phyloP scores from a whole-genome alignment of 2,888 invertebrate genomes.

The Nemoura dubitans region DNA sequence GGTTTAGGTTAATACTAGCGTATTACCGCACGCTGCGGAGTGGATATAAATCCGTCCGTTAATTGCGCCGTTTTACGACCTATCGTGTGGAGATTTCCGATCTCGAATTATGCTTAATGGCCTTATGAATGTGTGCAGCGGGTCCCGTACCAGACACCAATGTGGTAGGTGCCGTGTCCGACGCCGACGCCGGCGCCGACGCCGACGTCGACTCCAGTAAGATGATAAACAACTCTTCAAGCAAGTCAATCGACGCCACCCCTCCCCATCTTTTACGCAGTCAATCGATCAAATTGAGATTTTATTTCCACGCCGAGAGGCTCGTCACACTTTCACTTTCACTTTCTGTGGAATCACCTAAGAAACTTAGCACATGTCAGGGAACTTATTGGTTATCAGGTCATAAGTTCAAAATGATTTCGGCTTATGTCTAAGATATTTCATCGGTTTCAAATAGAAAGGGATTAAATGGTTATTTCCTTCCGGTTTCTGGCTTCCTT shows the following conservation, averaged over 20 bases:
- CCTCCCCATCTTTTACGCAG: not conserved
- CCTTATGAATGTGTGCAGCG: conserved; percentile 18
- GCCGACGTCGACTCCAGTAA: not conserved
- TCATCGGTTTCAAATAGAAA: not conserved
- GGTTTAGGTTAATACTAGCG: not conserved
- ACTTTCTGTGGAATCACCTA: not conserved
- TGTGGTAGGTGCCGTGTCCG: conserved; percentile 1
- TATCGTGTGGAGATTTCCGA: conserved; percentile 1
- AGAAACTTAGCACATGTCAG: not conserved
- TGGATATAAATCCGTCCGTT: not conserved
- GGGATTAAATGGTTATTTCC: not conserved
- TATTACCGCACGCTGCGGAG: not conserved
- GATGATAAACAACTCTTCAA: conserved; percentile 12
- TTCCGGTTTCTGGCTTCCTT: not conserved
- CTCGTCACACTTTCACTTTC: not conserved
- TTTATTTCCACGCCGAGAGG: not conserved
- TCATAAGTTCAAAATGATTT: not conserved
- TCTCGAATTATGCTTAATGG: conserved; percentile 25
- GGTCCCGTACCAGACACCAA: conserved; percentile 14
- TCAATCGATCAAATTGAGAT: conserved; percentile 12
- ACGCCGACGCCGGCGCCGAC: not conserved
- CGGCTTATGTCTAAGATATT: not conserved
- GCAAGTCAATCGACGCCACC: not conserved
- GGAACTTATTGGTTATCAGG: not conserved
- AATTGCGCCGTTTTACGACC: conserved; percentile 29